These are phyloP conservation scores for Magallana nippona DNA, from an alignment of 2,888 invertebrate genomes.

Conservation along the genomic window DNA sequence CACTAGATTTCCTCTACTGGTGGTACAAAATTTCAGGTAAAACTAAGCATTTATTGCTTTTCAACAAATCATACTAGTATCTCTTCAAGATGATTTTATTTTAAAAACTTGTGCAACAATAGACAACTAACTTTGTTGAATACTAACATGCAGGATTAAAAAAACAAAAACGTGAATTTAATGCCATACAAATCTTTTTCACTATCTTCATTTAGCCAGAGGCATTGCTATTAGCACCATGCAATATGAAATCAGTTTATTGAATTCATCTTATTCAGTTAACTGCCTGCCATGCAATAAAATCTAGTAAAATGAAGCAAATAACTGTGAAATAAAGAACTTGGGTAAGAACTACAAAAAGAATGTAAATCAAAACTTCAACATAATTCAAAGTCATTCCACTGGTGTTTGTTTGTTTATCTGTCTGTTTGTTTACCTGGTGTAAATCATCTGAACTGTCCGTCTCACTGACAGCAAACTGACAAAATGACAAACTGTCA, in stretches of 20 bases:
- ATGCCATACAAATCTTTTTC: neutral
- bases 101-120: neutral
- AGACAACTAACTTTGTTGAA: neutral
- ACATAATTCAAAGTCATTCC: neutral
- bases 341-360: constrained; percentile 16
- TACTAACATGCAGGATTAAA: constrained; percentile 35
- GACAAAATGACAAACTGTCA: constrained; percentile 26
- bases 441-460: constrained; percentile 16
- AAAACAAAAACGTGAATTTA: neutral
- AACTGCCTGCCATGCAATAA: neutral
- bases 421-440: constrained; percentile 5
- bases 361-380: neutral
- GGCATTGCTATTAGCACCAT: neutral
- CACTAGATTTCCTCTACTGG: too few relatives aligned
- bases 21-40: too few relatives aligned
- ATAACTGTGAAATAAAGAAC: neutral
- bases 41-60: too few relatives aligned
- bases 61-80: too few relatives aligned
- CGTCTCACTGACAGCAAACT: constrained; percentile 19
- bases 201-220: neutral
- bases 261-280: neutral
- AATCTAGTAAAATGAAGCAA: constrained; percentile 9
- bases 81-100: neutral
- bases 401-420: too few relatives aligned
- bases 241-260: neutral